These are phyloP conservation scores for Mythimna loreyi DNA, from an alignment of 2,888 invertebrate species.

Conservation along the genomic window DNA sequence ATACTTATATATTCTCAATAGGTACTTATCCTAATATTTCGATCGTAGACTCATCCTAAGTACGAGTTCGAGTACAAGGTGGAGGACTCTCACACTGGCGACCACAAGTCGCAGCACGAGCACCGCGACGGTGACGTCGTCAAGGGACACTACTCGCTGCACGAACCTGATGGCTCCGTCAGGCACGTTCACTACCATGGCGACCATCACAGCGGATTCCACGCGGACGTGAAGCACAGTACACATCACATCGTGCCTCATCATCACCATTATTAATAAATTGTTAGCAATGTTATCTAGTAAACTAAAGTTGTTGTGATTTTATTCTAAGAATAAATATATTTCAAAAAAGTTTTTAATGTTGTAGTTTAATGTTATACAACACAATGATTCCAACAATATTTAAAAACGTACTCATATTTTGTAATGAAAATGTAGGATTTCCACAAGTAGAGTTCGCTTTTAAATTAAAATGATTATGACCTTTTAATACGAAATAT, in stretches of 20 bases:
- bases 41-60: conserved; percentile 82
- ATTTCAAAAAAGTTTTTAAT: too few relatives aligned
- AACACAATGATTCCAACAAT: too few relatives aligned
- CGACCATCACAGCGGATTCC: conserved; percentile 72
- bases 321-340: too few relatives aligned
- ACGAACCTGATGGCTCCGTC: conserved; percentile 87
- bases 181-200: conserved; percentile 88
- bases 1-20: background rate
- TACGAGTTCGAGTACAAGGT: conserved; percentile 86
- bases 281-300: background rate
- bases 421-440: too few relatives aligned
- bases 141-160: conserved; percentile 75
- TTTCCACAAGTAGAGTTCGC: too few relatives aligned
- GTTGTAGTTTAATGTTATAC: too few relatives aligned
- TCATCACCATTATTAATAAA: conserved; percentile 62
- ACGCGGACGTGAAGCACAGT: conserved; percentile 73
- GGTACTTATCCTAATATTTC: background rate
- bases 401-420: too few relatives aligned
- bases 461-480: too few relatives aligned
- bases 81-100: conserved; percentile 88
- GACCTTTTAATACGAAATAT: too few relatives aligned
- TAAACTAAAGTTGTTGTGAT: too few relatives aligned
- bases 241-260: conserved; percentile 73
- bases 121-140: conserved; percentile 86
- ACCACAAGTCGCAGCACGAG: conserved; percentile 88